Evolutionary conservation across 2,113 vertebrate genomes (phyloP).

Genomic region (Oncorhynchus keta): DNA sequence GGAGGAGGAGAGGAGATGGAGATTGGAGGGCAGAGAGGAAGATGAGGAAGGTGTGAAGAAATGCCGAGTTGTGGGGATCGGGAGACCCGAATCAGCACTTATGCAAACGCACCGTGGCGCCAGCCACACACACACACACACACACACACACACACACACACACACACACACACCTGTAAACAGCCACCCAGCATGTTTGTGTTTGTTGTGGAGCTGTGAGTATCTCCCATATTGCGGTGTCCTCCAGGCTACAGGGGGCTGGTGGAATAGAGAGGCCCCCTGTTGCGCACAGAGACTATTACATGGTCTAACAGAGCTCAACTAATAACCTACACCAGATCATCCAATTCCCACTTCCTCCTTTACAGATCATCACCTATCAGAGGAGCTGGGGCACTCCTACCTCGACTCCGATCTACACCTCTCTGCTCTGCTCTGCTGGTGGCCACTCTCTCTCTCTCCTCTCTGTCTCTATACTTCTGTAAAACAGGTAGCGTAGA

Average conservation of each 20-base stretch:
- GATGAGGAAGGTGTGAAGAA: conserved; percentile 51
- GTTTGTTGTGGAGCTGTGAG: conserved; percentile 46
- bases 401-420: conserved; percentile 12
- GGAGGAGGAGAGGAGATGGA: conserved; percentile 52
- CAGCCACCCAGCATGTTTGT: conserved; percentile 54
- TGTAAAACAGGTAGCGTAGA: too few relatives aligned
- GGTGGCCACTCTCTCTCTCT: conserved; percentile 28
- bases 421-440: neutral
- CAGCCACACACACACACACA: conserved; percentile 10
- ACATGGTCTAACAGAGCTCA: conserved; percentile 80
- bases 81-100: conserved; percentile 74
- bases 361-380: conserved; percentile 70
- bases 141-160: neutral
- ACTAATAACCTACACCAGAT: conserved; percentile 77
- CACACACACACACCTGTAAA: conserved; percentile 46
- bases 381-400: conserved; percentile 58
- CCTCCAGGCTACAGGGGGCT: conserved; percentile 66
- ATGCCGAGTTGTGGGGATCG: conserved; percentile 70
- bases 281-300: conserved; percentile 76
- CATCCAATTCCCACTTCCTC: conserved; percentile 69
- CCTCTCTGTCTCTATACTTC: neutral
- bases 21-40: conserved; percentile 51
- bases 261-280: conserved; percentile 68
- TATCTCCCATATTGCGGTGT: conserved; percentile 70
- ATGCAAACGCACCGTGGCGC: conserved; percentile 70